These are phyloP conservation scores for Hydrolagus colliei DNA, from an alignment of 2,797 vertebrate genomes.

Conservation along the genomic window DNA sequence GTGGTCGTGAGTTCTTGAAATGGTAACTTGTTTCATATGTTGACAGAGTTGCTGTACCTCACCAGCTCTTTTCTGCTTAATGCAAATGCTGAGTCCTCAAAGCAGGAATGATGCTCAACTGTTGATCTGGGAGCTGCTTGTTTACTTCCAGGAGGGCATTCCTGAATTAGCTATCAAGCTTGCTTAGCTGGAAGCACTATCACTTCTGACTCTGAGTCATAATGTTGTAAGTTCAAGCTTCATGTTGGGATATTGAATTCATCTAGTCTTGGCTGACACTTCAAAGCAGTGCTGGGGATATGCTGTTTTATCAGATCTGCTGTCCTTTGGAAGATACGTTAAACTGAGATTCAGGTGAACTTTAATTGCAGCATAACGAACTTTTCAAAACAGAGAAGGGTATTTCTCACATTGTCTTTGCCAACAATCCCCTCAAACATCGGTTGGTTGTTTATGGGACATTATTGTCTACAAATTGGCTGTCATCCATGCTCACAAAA, in stretches of 20 bases:
- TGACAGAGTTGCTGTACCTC: too few relatives aligned
- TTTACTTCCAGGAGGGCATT: too few relatives aligned
- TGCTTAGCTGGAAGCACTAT: background rate
- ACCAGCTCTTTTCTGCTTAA: too few relatives aligned
- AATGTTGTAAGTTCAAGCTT: background rate
- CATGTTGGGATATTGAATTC: background rate
- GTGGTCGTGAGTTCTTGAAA: too few relatives aligned
- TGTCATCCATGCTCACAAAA: background rate
- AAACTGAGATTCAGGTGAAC: background rate
- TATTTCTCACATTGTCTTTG: background rate
- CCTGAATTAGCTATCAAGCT: background rate
- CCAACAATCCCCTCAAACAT: background rate
- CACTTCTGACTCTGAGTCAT: background rate
- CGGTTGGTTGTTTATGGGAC: background rate
- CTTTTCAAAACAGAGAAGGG: background rate
- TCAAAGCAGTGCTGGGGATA: background rate
- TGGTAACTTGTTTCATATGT: too few relatives aligned
- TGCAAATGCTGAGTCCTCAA: too few relatives aligned
- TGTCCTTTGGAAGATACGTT: background rate
- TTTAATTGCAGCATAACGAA: background rate
- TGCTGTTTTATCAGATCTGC: background rate
- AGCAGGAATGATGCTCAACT: too few relatives aligned
- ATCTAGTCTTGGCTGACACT: background rate
- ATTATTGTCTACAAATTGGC: background rate
- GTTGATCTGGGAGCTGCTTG: too few relatives aligned